Evolutionary conservation across 2,888 invertebrate genomes (phyloP).

Genomic region (Tinea trinotella): DNA sequence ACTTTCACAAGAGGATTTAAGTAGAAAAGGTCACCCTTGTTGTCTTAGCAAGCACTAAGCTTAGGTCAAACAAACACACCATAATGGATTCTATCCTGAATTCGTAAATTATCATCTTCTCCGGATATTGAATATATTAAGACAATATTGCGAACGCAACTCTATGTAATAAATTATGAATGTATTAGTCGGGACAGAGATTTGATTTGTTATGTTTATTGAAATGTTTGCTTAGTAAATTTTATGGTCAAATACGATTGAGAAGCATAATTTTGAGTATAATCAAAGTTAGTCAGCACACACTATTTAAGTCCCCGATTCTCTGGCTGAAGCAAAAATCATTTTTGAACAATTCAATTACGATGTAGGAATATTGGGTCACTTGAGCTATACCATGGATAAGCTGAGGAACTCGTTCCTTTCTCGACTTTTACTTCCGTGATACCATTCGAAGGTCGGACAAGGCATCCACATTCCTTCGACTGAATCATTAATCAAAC

Average conservation of each 20-base stretch:
- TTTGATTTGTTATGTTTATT: slow-evolving; percentile 17
- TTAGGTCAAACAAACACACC: slow-evolving; percentile 68
- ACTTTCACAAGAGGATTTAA: slow-evolving; percentile 34
- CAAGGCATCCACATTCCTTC: no score
- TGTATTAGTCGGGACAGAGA: slow-evolving; percentile 18
- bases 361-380: no score
- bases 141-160: slow-evolving; percentile 44
- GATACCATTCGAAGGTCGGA: no score
- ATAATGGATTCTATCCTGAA: slow-evolving; percentile 68
- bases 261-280: background rate
- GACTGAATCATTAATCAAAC: no score
- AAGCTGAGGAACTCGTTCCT: no score
- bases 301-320: no score
- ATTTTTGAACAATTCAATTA: no score
- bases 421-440: no score
- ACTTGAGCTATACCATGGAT: no score
- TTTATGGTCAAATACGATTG: background rate
- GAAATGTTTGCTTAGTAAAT: background rate
- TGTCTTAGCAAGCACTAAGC: slow-evolving; percentile 72
- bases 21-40: slow-evolving; percentile 53
- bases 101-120: slow-evolving; percentile 64
- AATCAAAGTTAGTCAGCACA: no score
- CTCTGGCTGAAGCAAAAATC: no score
- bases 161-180: slow-evolving; percentile 17
- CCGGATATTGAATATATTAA: slow-evolving; percentile 72